Percentiles rank a stretch among this genome's conserved stretches.
phyloP scores from a whole-genome alignment of 2,888 invertebrate species.

The Caenorhabditis sp. region DNA sequence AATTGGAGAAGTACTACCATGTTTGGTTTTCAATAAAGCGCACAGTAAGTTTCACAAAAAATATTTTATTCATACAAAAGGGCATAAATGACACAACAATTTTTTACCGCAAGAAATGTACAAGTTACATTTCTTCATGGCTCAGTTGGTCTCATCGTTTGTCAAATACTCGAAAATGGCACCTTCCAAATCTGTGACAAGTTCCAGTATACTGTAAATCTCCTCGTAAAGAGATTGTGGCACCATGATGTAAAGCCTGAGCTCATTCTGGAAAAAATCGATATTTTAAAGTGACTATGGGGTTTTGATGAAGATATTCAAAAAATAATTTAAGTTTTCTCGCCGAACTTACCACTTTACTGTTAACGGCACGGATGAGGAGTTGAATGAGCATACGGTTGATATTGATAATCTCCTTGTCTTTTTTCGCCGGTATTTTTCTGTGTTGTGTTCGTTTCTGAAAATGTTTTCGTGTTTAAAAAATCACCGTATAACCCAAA shows the following conservation, averaged over 20 bases:
- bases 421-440: background rate
- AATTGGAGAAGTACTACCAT: constrained; percentile 52
- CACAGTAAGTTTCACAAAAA: constrained; percentile 46
- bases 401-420: background rate
- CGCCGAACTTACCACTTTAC: background rate
- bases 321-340: too few species aligned
- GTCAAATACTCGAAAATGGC: background rate
- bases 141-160: background rate
- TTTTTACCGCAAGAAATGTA: too few species aligned
- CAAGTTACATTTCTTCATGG: background rate
- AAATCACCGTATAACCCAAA: too few species aligned
- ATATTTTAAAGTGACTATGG: background rate
- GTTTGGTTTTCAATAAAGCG: constrained; percentile 62
- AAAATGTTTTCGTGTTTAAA: background rate
- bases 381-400: background rate
- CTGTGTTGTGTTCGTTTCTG: background rate
- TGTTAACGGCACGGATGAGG: background rate
- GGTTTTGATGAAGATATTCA: too few species aligned
- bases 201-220: background rate
- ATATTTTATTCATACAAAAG: too few species aligned
- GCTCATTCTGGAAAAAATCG: background rate
- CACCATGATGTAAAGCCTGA: background rate
- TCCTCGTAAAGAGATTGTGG: background rate
- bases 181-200: background rate
- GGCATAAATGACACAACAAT: too few species aligned